Evolutionary conservation across 2,113 vertebrate species (phyloP).

Genomic region (Alces alces): DNA sequence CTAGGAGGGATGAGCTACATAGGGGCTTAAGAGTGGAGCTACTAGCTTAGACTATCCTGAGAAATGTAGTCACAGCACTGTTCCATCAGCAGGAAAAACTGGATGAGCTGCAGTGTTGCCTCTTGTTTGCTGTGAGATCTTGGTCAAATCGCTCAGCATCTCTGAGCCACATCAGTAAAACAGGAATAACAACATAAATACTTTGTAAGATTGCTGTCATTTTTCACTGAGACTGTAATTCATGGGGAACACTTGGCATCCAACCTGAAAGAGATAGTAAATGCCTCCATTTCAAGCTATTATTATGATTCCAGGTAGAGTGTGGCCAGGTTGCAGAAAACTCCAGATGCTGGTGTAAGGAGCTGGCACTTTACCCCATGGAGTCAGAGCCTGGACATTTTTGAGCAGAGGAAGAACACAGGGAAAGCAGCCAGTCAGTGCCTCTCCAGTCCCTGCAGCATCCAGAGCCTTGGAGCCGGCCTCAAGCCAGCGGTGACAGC

Average conservation of each 20-base stretch:
- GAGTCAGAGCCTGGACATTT: not conserved
- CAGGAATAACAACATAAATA: not conserved
- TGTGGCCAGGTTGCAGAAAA: not conserved
- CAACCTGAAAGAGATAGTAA: not conserved
- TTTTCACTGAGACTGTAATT: not conserved
- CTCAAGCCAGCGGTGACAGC: not conserved
- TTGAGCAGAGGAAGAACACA: not conserved
- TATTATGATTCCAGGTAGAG: not conserved
- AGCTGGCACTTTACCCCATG: not conserved
- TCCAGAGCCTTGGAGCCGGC: not conserved
- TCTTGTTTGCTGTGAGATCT: not conserved
- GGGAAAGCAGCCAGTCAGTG: not conserved
- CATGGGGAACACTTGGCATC: not conserved
- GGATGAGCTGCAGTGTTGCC: fast-evolving
- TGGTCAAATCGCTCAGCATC: not conserved
- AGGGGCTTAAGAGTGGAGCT: too few relatives aligned
- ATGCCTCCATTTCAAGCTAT: not conserved
- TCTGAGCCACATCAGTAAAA: not conserved
- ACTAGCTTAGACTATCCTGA: not conserved
- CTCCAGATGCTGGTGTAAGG: not conserved
- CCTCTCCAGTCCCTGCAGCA: not conserved
- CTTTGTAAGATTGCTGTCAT: not conserved
- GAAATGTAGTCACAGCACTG: fast-evolving
- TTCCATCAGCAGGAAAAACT: not conserved
- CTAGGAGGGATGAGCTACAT: too few relatives aligned